These are phyloP conservation scores for Cisticola juncidis DNA, from an alignment of 2,113 vertebrate species.

Conservation along the genomic window DNA sequence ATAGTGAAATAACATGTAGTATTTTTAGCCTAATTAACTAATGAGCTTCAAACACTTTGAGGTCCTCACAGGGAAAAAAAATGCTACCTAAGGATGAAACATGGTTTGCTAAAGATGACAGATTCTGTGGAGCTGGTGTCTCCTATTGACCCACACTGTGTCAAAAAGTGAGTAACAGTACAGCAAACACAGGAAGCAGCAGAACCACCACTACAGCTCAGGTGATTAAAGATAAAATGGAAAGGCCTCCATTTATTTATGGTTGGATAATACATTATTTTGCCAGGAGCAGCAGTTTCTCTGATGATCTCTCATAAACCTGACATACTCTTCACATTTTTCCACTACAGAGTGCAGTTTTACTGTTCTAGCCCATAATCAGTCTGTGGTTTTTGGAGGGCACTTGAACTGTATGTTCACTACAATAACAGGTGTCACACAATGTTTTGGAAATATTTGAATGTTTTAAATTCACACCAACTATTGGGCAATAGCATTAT, in stretches of 20 bases:
- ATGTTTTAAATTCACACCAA: background rate
- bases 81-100: background rate
- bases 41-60: background rate
- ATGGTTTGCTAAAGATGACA: background rate
- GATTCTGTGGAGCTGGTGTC: background rate
- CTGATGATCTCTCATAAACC: background rate
- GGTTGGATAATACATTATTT: background rate
- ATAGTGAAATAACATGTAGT: background rate
- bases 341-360: background rate
- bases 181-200: background rate
- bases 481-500: background rate
- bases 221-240: background rate
- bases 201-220: background rate
- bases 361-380: background rate
- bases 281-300: background rate
- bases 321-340: background rate
- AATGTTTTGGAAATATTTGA: background rate
- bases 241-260: background rate
- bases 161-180: background rate
- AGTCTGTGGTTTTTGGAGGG: background rate
- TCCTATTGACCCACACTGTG: background rate
- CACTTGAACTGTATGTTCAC: background rate
- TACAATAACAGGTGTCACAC: background rate
- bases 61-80: background rate
- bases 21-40: slow-evolving; percentile 29